Evolutionary conservation across 2,113 vertebrate genomes (phyloP).

Genomic region (Cryptomyrus ogoouensis): DNA sequence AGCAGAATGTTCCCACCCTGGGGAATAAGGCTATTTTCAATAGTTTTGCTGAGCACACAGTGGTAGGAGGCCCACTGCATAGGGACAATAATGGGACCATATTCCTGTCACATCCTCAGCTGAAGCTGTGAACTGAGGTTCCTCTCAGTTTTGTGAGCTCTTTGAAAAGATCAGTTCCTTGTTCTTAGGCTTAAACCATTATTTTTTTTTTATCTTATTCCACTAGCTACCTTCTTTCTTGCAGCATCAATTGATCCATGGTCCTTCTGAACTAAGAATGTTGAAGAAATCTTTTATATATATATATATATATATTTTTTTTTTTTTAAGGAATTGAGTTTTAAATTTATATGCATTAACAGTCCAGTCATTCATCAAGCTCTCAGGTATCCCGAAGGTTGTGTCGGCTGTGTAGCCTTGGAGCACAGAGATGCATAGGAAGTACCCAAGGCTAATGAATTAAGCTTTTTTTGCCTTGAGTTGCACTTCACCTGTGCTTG

Average conservation of each 20-base stretch:
- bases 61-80: background rate
- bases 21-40: background rate
- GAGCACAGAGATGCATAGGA: background rate
- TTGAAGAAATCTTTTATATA: background rate
- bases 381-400: background rate
- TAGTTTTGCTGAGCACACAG: background rate
- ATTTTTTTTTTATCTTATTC: constrained; percentile 5
- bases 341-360: background rate
- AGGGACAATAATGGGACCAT: background rate
- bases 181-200: background rate
- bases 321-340: background rate
- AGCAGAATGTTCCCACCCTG: background rate
- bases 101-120: background rate
- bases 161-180: background rate
- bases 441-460: background rate
- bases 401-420: background rate
- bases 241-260: background rate
- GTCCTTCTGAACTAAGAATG: background rate
- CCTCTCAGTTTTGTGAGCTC: background rate
- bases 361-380: background rate
- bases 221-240: background rate
- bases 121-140: background rate
- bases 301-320: too few species aligned
- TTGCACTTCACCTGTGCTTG: background rate
- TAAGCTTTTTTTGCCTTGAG: background rate